phyloP scores from a whole-genome alignment of 2,797 vertebrate genomes.

The Carapus acus region DNA sequence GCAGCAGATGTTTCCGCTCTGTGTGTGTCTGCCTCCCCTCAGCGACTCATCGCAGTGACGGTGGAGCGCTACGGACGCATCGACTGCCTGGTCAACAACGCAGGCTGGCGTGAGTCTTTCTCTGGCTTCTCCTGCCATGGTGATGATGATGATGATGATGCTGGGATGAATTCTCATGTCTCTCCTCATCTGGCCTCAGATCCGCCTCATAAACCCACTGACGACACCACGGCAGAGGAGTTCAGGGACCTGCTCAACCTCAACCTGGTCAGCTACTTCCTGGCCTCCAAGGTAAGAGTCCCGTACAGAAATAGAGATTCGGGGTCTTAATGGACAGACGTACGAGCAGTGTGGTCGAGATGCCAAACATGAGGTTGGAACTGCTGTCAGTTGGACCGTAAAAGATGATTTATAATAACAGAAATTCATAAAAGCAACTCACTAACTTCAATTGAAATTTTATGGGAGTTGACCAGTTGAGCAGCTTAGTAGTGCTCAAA shows the following conservation, averaged over 20 bases:
- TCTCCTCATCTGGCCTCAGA: constrained; percentile 71
- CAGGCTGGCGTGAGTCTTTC: constrained; percentile 75
- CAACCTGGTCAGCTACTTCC: constrained; percentile 77
- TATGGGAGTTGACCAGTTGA: too few relatives aligned
- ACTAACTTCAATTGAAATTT: too few relatives aligned
- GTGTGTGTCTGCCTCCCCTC: constrained; percentile 1
- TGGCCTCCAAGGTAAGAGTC: constrained; percentile 73
- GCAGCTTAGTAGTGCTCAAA: too few relatives aligned
- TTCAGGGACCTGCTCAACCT: constrained; percentile 77
- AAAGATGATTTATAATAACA: too few relatives aligned
- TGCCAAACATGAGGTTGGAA: too few relatives aligned
- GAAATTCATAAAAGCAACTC: too few relatives aligned
- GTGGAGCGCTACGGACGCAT: constrained; percentile 65
- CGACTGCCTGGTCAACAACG: constrained; percentile 83
- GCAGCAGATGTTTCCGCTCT: not conserved
- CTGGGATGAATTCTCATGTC: not conserved
- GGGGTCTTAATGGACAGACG: too few relatives aligned
- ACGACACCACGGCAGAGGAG: constrained; percentile 73
- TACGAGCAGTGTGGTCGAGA: too few relatives aligned
- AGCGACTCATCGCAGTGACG: constrained; percentile 69
- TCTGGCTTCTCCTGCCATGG: not conserved
- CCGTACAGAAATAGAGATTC: too few relatives aligned
- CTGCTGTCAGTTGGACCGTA: too few relatives aligned
- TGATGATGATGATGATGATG: not conserved
- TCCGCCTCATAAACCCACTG: constrained; percentile 71